phyloP scores from a whole-genome alignment of 2,888 invertebrate genomes.

The Drosophila demipolita region DNA sequence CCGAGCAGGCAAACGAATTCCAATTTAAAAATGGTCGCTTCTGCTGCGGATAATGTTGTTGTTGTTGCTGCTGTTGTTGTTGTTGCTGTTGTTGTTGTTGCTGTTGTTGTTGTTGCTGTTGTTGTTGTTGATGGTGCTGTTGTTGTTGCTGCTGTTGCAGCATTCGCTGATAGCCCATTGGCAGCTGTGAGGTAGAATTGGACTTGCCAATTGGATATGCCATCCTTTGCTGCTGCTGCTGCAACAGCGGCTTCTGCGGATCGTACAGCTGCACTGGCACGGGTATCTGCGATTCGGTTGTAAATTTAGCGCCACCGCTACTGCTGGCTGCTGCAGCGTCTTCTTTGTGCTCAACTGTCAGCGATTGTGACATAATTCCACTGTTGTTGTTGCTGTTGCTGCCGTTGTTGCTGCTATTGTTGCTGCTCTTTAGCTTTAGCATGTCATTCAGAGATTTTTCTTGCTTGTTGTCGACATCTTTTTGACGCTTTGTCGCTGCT shows the following conservation, averaged over 20 bases:
- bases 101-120: slow-evolving; percentile 39
- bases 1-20: slow-evolving; percentile 83
- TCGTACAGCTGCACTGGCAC: slow-evolving; percentile 74
- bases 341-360: slow-evolving; percentile 69
- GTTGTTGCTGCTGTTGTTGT: slow-evolving; percentile 61
- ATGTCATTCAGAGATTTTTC: slow-evolving; percentile 84
- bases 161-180: slow-evolving; percentile 78
- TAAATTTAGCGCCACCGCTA: slow-evolving; percentile 57
- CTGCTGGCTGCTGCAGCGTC: slow-evolving; percentile 43
- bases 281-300: slow-evolving; percentile 69
- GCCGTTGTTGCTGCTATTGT: slow-evolving; percentile 48
- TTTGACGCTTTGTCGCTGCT: slow-evolving; percentile 81
- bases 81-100: slow-evolving; percentile 62
- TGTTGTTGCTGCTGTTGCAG: slow-evolving; percentile 77
- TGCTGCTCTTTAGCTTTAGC: slow-evolving; percentile 79
- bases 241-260: slow-evolving; percentile 67
- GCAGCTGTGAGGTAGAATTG: slow-evolving; percentile 84
- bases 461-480: slow-evolving; percentile 84
- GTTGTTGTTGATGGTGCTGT: slow-evolving; percentile 48
- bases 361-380: slow-evolving; percentile 55
- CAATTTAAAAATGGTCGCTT: slow-evolving; percentile 83
- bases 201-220: slow-evolving; percentile 83
- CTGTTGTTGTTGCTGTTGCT: slow-evolving; percentile 49
- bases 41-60: slow-evolving; percentile 76
- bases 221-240: slow-evolving; percentile 64